A percentile compares a stretch with the other conserved stretches of the same genome.
Evolutionary conservation across 2,113 vertebrate genomes (phyloP).

Genomic region (Heterotis niloticus): DNA sequence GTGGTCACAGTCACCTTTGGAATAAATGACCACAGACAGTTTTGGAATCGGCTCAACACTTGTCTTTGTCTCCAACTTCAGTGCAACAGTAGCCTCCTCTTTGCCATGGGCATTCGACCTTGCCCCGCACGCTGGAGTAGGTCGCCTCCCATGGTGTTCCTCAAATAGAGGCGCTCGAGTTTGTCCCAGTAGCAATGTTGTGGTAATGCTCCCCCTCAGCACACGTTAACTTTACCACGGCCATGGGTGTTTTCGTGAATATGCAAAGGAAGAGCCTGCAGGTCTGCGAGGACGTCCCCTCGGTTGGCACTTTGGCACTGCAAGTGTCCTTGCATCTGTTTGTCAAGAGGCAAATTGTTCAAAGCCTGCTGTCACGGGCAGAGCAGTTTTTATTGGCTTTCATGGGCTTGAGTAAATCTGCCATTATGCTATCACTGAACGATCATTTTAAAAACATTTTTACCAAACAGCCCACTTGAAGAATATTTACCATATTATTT

Average conservation of each 20-base stretch:
- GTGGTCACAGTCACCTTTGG: constrained; percentile 5
- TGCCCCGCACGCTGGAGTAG: constrained; percentile 2
- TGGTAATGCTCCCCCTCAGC: neutral
- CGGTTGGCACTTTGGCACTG: constrained; percentile 21
- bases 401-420: neutral
- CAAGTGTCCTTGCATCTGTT: constrained; percentile 16
- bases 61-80: constrained; percentile 12
- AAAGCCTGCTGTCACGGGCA: neutral
- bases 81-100: neutral
- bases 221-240: neutral
- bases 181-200: constrained; percentile 10
- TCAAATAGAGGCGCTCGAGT: constrained; percentile 3
- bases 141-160: neutral
- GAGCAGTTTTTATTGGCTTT: neutral
- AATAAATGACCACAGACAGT: constrained; percentile 26
- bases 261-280: neutral
- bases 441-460: neutral
- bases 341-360: constrained; percentile 1
- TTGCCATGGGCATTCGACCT: constrained; percentile 19
- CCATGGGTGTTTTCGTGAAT: constrained; percentile 21
- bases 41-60: constrained; percentile 20
- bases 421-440: neutral
- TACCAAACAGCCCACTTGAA: no score
- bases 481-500: no score
- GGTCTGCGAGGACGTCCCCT: constrained; percentile 21